Conservation (phyloP, 2,113 vertebrate species). For the Cranoglanis bouderius region DNA sequence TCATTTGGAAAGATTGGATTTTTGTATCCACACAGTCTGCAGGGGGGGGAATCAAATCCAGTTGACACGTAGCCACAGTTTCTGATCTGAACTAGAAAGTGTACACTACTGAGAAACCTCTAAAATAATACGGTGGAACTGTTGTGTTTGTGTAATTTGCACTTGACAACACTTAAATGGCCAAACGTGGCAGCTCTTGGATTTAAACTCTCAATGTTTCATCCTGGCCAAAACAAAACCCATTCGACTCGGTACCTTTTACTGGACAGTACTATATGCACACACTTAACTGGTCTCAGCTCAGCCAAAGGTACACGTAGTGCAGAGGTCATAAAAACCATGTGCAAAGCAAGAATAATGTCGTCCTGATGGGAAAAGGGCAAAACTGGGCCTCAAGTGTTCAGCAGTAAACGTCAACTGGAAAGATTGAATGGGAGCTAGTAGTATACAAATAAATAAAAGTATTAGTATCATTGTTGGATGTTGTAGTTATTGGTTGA, state of each 20-base stretch:
- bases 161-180: neutral
- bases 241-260: neutral
- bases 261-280: neutral
- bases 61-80: neutral
- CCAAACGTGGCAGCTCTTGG: neutral
- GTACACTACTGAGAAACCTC: neutral
- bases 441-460: neutral
- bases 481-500: neutral
- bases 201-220: neutral
- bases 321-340: constrained; percentile 18
- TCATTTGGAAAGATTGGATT: neutral
- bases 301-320: neutral
- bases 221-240: neutral
- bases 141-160: neutral
- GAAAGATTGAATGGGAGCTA: no score
- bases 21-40: neutral
- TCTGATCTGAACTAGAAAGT: neutral
- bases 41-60: no score
- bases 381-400: neutral
- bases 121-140: neutral
- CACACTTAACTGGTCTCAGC: neutral
- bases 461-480: neutral
- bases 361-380: neutral
- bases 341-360: constrained; percentile 24
- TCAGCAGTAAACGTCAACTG: neutral